Percentiles rank a stretch among this genome's conserved stretches.
Conservation (phyloP, 2,113 vertebrate genomes). For the Xiphias gladius region DNA sequence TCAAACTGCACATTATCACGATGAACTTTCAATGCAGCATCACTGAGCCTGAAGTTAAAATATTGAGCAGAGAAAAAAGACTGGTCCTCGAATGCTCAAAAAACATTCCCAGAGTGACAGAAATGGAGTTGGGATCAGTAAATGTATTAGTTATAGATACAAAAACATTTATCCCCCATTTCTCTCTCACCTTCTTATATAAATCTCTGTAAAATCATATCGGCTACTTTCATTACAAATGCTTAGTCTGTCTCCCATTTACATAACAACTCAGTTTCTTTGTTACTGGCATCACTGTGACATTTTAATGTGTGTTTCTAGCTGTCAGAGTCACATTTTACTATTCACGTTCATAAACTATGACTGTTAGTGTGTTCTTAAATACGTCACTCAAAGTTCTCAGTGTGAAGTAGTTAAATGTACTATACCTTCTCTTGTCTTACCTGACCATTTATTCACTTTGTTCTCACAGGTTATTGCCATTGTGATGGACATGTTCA, state of each 20-base stretch:
- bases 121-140: slow-evolving; percentile 24
- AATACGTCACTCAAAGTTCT: neutral
- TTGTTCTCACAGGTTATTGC: slow-evolving; percentile 90
- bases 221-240: too few species aligned
- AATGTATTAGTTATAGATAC: neutral
- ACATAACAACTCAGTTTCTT: neutral
- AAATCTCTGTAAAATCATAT: too few species aligned
- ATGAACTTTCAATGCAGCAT: neutral
- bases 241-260: too few species aligned
- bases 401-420: neutral
- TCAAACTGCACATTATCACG: neutral
- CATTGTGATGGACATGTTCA: slow-evolving; percentile 96
- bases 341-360: neutral
- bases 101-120: neutral
- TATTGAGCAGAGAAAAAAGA: neutral
- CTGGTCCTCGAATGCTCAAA: neutral
- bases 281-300: neutral
- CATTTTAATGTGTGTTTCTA: neutral
- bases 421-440: neutral
- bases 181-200: neutral
- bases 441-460: slow-evolving; percentile 40
- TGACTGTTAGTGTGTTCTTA: neutral
- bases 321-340: neutral
- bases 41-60: slow-evolving; percentile 1
- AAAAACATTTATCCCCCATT: neutral